Evolutionary conservation across 2,797 vertebrate genomes (phyloP), one percentile per base, ranked within the genome.

Genomic region (Hippoglossus hippoglossus): DNA sequence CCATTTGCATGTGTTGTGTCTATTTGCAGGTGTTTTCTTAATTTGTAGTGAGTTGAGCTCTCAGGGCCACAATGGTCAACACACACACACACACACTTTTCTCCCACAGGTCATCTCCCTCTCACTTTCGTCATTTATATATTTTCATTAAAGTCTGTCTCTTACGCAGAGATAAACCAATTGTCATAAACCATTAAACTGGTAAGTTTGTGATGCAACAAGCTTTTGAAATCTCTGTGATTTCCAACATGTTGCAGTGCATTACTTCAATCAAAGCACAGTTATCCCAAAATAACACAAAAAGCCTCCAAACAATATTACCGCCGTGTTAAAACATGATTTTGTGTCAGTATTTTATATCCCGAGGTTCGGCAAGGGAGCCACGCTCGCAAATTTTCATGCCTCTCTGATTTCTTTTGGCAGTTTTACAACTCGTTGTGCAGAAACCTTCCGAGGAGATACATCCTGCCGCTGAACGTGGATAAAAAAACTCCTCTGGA

Each of bases 381-480:
- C n/a, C 49, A 39, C 52, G n/a, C 50, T 59, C 22, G 25, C 16
- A 56, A 5, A 56, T 56, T 55, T 26, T 68, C 26, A 73, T 61
- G 10, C 59, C 34, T 69, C 28, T 76, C 39, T 73, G 64, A 68
- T 84, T 71, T 88, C n/a, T 39, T 81, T 78, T 75, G 82, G 72
- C 90, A 95, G 97, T 80, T 95, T 71, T 97, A 96, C 81, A 94
- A 95, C 68, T 87, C 92, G 0, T 0, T 93, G 65, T 82, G 94
- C 65, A 94, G 83, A 90, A 87, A 95, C 59, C 96, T 96, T 67
- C 97, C 97, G 59, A 92, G 94, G 56, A 95, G 97, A 83, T 98
- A 97, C 57, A 95, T 98, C 63, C 93, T 98, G 53, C 97, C 97
- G 18, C 92, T 98, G 81, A 69, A 81, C 0, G 85, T 96, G 79